Base-by-base conservation (phyloP, 2,888 invertebrate species). In the Dynastes tityus region DNA sequence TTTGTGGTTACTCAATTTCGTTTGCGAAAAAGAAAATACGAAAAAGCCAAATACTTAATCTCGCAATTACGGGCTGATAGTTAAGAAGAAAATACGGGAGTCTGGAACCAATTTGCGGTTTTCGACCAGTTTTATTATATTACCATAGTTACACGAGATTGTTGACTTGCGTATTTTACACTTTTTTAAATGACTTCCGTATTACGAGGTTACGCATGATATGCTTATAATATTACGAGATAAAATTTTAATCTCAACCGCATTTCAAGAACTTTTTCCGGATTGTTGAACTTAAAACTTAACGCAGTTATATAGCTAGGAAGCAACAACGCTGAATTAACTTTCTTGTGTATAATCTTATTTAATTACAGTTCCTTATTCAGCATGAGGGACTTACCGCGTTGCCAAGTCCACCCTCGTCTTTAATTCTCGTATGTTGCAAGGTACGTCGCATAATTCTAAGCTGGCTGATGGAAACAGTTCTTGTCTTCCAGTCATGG, bases 401-500 rank as follows among this genome's bases (percentile, higher is more conserved):
- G 89, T 89, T n/a, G 88, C 88, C 74, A 89, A 83, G 83, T 89
- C 88, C 9, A 73, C 73, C 22, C 73, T 40, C 11, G 73, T 73
- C 16, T 58, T 73, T 58, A 73, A 74, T 71, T 74, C 61, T 29
- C 73, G 37, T 16, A 73, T 45, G 22, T 11, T 22, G 11, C 73
- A 58, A n/a, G 73, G 73, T 37, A 74, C 45, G 45, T 74, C 71
- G 53, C 71, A 71, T 71, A 71, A 58, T 58, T 71, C 71, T 71
- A 75, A 64, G 78, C 90, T 89, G 2, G 96, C 96, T 2, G 93
- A 93, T 0, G 96, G 96, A 89, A 96, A 95, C 83, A 97, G 90
- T 67, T 94, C 93, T 86, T 95, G 94, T 32, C 94, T 92, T 0
- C 96, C 96, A 8, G 94, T 93, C 76, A 94, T 94, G 0, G 97